A percentile compares a stretch with the other conserved stretches of the same genome.
Conservation (phyloP, 2,888 invertebrate species). For the Drosophila pseudotakahashii region DNA sequence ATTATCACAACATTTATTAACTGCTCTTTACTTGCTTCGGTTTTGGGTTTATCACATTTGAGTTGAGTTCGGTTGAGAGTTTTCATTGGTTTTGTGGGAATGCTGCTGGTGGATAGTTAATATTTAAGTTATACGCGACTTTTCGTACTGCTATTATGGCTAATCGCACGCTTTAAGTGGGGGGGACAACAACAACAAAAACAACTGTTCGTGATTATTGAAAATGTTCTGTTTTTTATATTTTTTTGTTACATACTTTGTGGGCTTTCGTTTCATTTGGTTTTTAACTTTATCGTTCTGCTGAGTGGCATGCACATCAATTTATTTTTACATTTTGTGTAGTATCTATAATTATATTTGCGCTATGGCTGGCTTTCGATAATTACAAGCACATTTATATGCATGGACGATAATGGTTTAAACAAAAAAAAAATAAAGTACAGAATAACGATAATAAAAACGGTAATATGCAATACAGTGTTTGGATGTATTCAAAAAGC, state of each 20-base stretch:
- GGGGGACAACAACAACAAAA: conserved; percentile 49
- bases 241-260: conserved; percentile 10
- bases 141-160: conserved; percentile 28
- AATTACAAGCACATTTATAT: conserved; percentile 66
- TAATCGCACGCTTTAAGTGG: conserved; percentile 48
- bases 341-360: conserved; percentile 48
- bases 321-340: conserved; percentile 36
- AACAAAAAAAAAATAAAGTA: conserved; percentile 5
- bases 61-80: conserved; percentile 48
- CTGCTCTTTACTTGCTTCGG: conserved; percentile 19
- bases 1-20: conserved; percentile 48
- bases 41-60: conserved; percentile 49
- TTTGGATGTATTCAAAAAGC: conserved; percentile 31
- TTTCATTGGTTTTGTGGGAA: conserved; percentile 70
- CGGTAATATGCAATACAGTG: conserved; percentile 35
- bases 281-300: conserved; percentile 19
- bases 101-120: conserved; percentile 71
- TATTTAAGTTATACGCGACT: conserved; percentile 18
- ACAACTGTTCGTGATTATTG: conserved; percentile 42
- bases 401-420: conserved; percentile 38
- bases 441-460: conserved; percentile 25
- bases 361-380: conserved; percentile 47
- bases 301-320: conserved; percentile 46
- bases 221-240: conserved; percentile 33
- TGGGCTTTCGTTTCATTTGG: conserved; percentile 3